Conservation (phyloP, 2,113 vertebrate genomes). For the Eolophus roseicapilla region DNA sequence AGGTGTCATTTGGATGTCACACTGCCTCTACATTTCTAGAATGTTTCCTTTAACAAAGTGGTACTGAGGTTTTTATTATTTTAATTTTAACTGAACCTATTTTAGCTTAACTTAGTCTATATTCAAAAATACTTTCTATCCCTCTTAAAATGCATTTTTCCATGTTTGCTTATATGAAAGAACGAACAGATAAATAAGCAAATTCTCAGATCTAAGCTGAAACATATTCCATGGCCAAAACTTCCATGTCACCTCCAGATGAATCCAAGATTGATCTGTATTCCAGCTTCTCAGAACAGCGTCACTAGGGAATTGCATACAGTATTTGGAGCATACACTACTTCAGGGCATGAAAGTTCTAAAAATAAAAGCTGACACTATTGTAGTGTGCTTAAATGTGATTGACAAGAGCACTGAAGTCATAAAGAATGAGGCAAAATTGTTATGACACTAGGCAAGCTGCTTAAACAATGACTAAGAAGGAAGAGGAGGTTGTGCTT, state of each 20-base stretch:
- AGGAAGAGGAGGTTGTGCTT: neutral
- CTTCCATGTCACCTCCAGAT: neutral
- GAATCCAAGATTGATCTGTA: neutral
- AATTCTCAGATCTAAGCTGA: neutral
- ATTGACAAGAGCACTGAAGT: slow-evolving; percentile 21
- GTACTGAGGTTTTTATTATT: neutral
- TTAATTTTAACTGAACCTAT: neutral
- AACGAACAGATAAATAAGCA: neutral
- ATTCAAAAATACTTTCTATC: neutral
- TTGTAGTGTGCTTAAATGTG: neutral
- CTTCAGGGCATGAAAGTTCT: neutral
- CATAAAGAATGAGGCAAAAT: neutral
- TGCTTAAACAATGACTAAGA: neutral
- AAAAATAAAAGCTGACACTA: slow-evolving; percentile 27
- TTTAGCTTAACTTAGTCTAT: neutral
- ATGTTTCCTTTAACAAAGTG: neutral
- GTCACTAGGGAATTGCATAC: neutral
- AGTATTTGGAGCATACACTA: neutral
- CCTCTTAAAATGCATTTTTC: neutral
- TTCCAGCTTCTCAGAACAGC: neutral
- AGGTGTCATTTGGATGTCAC: neutral
- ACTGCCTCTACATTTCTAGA: neutral
- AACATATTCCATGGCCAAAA: neutral
- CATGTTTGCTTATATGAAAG: neutral
- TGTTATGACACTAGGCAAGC: neutral